These are phyloP conservation scores for Cephalotes varians DNA, from an alignment of 2,888 invertebrate genomes.

Conservation along the genomic window DNA sequence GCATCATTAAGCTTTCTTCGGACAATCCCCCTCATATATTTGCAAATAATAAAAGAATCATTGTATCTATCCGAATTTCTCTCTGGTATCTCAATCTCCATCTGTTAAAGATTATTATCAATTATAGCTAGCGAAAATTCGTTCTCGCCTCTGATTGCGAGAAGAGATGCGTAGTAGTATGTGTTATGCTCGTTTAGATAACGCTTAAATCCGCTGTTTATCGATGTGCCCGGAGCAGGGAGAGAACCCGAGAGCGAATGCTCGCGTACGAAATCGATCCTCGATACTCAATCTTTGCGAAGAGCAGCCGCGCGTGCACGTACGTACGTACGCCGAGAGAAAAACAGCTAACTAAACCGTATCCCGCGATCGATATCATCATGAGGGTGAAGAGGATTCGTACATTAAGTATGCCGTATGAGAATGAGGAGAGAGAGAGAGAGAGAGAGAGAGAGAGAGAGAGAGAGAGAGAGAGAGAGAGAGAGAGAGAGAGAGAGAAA, in stretches of 20 bases:
- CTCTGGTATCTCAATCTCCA: background rate
- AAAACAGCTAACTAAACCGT: constrained; percentile 17
- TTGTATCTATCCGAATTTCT: constrained; percentile 13
- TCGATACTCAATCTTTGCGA: constrained; percentile 9
- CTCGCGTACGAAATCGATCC: constrained; percentile 37
- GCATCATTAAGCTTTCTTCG: constrained; percentile 13
- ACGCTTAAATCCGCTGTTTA: constrained; percentile 41
- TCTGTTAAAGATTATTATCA: constrained; percentile 28
- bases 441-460: background rate
- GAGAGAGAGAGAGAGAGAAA: no score
- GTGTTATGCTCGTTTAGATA: constrained; percentile 32
- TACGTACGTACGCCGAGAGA: background rate
- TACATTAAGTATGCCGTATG: constrained; percentile 32
- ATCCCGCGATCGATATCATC: constrained; percentile 41
- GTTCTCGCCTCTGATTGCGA: constrained; percentile 7
- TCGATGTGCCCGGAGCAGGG: background rate
- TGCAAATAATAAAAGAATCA: constrained; percentile 2
- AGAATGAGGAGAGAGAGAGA: constrained; percentile 16
- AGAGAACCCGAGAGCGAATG: background rate
- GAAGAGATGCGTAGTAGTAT: background rate
- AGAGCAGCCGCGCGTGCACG: background rate
- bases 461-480: no score
- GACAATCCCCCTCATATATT: background rate
- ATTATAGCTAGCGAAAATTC: constrained; percentile 22
- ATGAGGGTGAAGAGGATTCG: constrained; percentile 23